Evolutionary conservation across 2,113 vertebrate genomes (phyloP), one percentile per base, ranked within the genome.

Genomic region (Myiagra hebetior): DNA sequence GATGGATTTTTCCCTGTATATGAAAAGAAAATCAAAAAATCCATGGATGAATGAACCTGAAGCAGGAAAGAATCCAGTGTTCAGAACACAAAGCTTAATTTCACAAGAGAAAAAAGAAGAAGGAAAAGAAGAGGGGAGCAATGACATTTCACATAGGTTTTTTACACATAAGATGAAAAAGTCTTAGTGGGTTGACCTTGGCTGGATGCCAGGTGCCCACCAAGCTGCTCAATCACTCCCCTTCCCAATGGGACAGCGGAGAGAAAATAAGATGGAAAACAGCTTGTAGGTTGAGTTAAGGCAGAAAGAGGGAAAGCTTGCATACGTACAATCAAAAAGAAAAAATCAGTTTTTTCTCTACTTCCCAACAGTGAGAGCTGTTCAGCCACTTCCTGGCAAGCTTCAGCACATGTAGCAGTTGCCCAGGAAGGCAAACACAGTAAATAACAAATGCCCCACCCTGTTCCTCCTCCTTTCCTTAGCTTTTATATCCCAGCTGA

Each of bases 111-210:
- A 56, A 31, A 52, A 63, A 47, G 2, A 67, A 16, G 10, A 18
- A 65, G 5, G 17, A 41, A 53, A 21, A 76, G 16, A 17, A 6
- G 13, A 2, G 1, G 3, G 2, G 1, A 9, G 2, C 10, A 46
- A 65, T 39, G 2, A 41, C 22, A 42, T 10, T 55, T 14, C 5
- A 13, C 5, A 12, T 6, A 44, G 1, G 1, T 8, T 93, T 59
- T 93, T 75, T 63, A 52, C 5, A 44, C 5, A 22, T 10, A 21
- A 8, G 8, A 35, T 14, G 4, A 30, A 35, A 15, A 60, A 18
- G 3, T 17, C 17, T 22, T 60, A 19, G 18, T 33, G 18, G 11
- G 15, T 33, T 60, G 33, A 37, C 9, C 14, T 68, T 60, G 46
- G 17, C 3, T 37, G 9, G 37, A 8, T 52, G 9, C 18, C 46